Conservation (phyloP, 2,113 vertebrate genomes). For the Grammomys dolichurus region DNA sequence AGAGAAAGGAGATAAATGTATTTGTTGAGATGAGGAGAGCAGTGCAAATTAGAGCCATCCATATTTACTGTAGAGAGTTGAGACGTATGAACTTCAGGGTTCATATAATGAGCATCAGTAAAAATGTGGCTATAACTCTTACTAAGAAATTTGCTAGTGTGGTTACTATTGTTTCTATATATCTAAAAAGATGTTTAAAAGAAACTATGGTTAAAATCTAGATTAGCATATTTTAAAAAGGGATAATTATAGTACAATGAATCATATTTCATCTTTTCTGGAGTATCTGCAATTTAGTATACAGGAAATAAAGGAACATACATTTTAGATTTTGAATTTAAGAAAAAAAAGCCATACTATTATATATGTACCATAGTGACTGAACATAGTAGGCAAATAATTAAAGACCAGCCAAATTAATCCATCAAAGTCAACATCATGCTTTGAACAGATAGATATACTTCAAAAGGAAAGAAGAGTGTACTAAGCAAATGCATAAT, state of each 20-base stretch:
- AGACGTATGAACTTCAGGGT: background rate
- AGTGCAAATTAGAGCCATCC: background rate
- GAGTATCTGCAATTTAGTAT: background rate
- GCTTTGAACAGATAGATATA: background rate
- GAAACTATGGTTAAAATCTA: background rate
- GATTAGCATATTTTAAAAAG: background rate
- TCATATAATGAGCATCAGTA: background rate
- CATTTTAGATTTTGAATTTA: background rate
- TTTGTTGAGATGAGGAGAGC: background rate
- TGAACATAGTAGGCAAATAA: slow-evolving; percentile 5
- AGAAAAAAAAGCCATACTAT: background rate
- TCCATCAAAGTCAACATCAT: background rate
- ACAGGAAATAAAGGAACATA: background rate
- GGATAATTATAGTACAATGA: background rate
- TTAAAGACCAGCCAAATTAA: background rate
- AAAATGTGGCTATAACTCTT: background rate
- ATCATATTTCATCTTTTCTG: background rate
- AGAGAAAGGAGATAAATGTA: background rate
- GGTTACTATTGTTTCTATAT: background rate
- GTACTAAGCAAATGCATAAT: background rate
- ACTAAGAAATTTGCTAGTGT: background rate
- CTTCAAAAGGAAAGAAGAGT: background rate
- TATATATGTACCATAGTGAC: background rate
- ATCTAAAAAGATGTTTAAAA: background rate
- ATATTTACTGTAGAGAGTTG: background rate